Percentiles rank a stretch among this genome's conserved stretches.
phyloP scores from a whole-genome alignment of 2,797 vertebrate species.

The Lagocephalus sceleratus region DNA sequence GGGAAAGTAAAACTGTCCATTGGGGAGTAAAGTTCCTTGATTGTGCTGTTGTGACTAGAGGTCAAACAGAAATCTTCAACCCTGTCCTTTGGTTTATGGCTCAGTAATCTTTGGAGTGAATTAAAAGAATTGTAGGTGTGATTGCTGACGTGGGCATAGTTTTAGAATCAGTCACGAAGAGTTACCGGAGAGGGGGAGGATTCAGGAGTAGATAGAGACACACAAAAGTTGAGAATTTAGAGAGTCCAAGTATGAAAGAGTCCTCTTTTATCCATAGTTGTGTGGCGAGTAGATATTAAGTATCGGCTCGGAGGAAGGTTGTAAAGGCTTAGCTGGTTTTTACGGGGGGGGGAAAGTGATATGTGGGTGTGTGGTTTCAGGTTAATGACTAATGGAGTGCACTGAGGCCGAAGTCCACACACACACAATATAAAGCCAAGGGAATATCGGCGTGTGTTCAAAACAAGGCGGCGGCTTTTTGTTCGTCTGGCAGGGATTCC shows the following conservation, averaged over 20 bases:
- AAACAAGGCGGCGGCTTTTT: constrained; percentile 1
- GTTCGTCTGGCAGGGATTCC: constrained; percentile 5
- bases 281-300: constrained; percentile 4
- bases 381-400: constrained; percentile 77
- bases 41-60: too few species aligned
- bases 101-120: background rate
- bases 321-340: constrained; percentile 18
- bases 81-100: background rate
- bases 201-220: background rate
- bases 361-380: constrained; percentile 63
- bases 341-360: constrained; percentile 42
- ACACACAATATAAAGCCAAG: constrained; percentile 35
- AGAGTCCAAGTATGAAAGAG: constrained; percentile 1
- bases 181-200: background rate
- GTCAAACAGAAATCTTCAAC: constrained; percentile 8
- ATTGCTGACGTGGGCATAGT: constrained; percentile 14
- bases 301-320: constrained; percentile 19
- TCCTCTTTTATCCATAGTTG: background rate
- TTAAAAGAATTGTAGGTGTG: constrained; percentile 1
- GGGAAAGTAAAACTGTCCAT: constrained; percentile 37
- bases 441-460: constrained; percentile 41
- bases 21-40: constrained; percentile 38
- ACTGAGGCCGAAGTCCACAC: constrained; percentile 61
- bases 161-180: constrained; percentile 20
- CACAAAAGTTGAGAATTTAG: constrained; percentile 2